A percentile compares a stretch with the other conserved stretches of the same genome.
Evolutionary conservation across 2,113 vertebrate species (phyloP).

Genomic region (Hyperoodon ampullatus): DNA sequence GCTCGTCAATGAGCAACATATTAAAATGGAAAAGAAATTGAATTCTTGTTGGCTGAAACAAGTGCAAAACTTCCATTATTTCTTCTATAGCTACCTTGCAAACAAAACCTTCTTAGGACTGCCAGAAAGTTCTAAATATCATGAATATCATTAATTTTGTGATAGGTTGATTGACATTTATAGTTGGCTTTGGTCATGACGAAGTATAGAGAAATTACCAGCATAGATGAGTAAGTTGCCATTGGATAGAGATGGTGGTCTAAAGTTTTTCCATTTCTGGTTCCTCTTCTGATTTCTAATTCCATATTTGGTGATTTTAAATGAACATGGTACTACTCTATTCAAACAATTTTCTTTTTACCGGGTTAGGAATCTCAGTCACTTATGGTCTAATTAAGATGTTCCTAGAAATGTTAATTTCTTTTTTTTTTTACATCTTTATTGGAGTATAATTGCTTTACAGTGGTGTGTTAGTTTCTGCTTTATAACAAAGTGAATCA

Average conservation of each 20-base stretch:
- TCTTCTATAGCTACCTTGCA: constrained; percentile 1
- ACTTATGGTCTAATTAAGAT: background rate
- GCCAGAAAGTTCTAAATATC: background rate
- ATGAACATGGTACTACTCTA: background rate
- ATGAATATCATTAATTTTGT: background rate
- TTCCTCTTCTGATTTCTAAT: constrained; percentile 47
- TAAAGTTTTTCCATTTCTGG: background rate
- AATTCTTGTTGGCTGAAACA: background rate
- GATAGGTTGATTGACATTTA: background rate
- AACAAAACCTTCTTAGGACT: background rate
- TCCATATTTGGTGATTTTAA: constrained; percentile 35
- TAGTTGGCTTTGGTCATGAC: background rate
- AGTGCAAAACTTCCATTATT: background rate
- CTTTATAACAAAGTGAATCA: no score
- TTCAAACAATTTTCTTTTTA: background rate
- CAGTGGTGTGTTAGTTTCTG: no score
- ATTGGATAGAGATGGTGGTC: background rate
- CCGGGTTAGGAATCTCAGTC: background rate
- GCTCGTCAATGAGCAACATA: background rate
- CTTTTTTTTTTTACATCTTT: no score
- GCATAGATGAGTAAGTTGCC: background rate
- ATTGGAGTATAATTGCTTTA: no score
- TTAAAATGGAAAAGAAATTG: background rate
- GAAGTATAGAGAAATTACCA: background rate
- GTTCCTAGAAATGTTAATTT: constrained; percentile 42